Evolutionary conservation across 2,888 invertebrate species (phyloP), one percentile per base, ranked within the genome.

Genomic region (Cosmia pyralina): DNA sequence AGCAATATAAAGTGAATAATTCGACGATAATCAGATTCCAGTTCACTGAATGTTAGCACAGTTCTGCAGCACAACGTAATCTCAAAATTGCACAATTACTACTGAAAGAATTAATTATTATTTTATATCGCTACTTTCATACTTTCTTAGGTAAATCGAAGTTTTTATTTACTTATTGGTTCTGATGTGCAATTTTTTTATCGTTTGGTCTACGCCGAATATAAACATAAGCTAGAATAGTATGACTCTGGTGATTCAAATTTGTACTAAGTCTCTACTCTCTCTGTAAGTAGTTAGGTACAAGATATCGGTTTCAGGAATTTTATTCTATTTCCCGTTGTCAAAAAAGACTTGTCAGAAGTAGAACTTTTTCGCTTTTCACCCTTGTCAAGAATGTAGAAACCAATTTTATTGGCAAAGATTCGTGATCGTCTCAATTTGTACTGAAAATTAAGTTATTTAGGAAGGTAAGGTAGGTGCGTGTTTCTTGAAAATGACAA

Each of bases 11-110:
- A 62, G 15, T 52, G 57, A 34, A 77, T 62, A 62, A 62, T 62
- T 77, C 6, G 48, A 66, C 11, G 38, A 48, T 67, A 52, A 75
- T 75, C 58, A 64, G 41, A 64, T 64, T 17, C 57, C 46, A 28
- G 11, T 69, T 76, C n/a, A 62, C 15, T 55, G 69, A 75, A 50
- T 62, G 34, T 69, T 48, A 4, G 19, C 19, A 19, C 44, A 44
- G 60, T 69, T 34, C 13, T 41, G 38, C 6, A 34, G 22, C 6
- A 34, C n/a, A 41, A 60, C 34, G 15, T 22, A 75, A 75, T 69
- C 53, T 53, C 41, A 34, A 28, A 50, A 69, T 75, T 75, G 19
- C 38, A n/a, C 44, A 38, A 46, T 66, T 75, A 57, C 13, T 34
- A 19, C 41, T 50, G 22, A 41, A 4, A 46, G 15, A 7, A 19